These are phyloP conservation scores for Ferdinandea cuprea DNA, from an alignment of 2,888 invertebrate species.

Conservation along the genomic window DNA sequence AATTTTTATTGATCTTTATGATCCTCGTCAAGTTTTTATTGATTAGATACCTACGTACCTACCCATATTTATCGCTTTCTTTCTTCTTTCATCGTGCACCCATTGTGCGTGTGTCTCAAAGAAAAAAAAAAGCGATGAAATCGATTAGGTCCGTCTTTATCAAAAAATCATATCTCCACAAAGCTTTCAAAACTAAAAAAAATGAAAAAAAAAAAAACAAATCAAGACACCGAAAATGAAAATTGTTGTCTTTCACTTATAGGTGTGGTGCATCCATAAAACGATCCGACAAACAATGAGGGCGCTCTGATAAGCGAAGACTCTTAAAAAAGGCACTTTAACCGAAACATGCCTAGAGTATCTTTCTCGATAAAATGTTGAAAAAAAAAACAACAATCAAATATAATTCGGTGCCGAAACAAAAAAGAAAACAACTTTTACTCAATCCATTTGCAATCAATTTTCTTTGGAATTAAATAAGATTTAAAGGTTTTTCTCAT, in stretches of 20 bases:
- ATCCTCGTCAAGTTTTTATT: constrained; percentile 8
- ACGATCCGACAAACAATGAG: constrained; percentile 51
- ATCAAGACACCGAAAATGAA: constrained; percentile 8
- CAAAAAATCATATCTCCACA: constrained; percentile 24
- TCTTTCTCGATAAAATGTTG: constrained; percentile 44
- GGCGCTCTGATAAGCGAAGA: constrained; percentile 32
- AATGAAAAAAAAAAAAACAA: too few relatives aligned
- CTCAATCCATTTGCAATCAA: constrained; percentile 51
- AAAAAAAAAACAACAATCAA: constrained; percentile 12
- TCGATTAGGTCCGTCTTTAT: constrained; percentile 22
- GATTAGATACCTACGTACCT: background rate
- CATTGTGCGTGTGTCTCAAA: constrained; percentile 14
- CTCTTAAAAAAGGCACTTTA: constrained; percentile 22
- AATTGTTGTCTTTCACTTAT: background rate
- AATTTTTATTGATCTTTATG: constrained; percentile 10
- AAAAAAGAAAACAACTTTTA: constrained; percentile 12
- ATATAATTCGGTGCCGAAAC: background rate
- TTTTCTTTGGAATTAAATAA: constrained; percentile 52
- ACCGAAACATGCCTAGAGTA: constrained; percentile 39
- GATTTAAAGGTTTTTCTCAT: constrained; percentile 35
- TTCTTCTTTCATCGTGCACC: constrained; percentile 27
- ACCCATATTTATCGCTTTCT: background rate
- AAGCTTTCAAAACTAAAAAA: constrained; percentile 10
- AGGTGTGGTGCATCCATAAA: constrained; percentile 60
- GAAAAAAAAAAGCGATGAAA: constrained; percentile 23